These are phyloP conservation scores for Sternarchorhynchus goeldii DNA, from an alignment of 2,797 vertebrate genomes.

Conservation along the genomic window DNA sequence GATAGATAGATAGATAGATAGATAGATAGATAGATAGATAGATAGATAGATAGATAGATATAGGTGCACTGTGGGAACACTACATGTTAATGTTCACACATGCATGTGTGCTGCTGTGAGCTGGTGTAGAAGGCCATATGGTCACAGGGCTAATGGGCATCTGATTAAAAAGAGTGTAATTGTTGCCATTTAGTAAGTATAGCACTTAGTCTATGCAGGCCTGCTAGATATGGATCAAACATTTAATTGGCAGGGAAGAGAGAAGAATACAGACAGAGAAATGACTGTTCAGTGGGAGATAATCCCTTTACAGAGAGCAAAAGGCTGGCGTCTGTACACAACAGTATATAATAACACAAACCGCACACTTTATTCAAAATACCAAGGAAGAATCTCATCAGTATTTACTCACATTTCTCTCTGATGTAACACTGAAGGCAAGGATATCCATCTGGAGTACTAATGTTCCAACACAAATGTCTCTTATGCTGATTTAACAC, in stretches of 20 bases:
- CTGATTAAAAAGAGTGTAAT: too few species aligned
- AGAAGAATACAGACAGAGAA: not conserved
- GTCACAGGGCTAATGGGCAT: too few species aligned
- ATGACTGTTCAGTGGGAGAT: slow-evolving; percentile 7
- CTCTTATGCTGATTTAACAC: not conserved
- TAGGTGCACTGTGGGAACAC: too few species aligned
- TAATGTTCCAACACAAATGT: not conserved
- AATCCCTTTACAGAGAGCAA: not conserved
- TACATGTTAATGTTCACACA: too few species aligned
- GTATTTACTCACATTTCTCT: too few species aligned
- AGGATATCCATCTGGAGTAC: not conserved
- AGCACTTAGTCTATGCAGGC: not conserved
- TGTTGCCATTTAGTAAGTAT: not conserved
- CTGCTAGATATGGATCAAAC: not conserved
- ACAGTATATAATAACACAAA: not conserved
- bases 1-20: too few species aligned
- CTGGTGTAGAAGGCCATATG: too few species aligned
- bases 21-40: too few species aligned
- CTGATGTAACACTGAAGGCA: not conserved
- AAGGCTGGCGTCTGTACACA: not conserved
- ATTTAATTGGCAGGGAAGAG: not conserved
- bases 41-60: too few species aligned
- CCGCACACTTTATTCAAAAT: too few species aligned
- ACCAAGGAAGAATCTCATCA: too few species aligned
- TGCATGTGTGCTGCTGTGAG: too few species aligned